phyloP scores from a whole-genome alignment of 2,113 vertebrate species.

The Cricetomys ansorgei region DNA sequence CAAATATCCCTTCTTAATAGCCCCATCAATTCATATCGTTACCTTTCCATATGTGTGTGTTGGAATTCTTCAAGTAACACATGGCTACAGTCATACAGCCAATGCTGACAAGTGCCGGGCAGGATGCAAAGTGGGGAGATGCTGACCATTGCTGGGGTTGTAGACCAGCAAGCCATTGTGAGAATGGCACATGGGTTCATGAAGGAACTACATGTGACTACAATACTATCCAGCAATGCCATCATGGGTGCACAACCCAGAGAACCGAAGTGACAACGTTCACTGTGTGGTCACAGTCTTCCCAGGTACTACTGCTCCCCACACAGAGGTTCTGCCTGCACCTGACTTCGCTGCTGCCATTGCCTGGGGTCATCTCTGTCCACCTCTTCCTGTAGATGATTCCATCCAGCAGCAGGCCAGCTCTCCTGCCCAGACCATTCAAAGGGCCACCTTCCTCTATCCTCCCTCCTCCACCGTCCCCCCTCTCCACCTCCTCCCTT shows the following conservation, averaged over 20 bases:
- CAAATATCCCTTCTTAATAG: neutral
- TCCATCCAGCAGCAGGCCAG: neutral
- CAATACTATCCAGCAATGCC: neutral
- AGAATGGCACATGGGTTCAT: neutral
- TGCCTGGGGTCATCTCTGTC: neutral
- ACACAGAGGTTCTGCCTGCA: neutral
- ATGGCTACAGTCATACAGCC: neutral
- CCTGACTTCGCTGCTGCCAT: neutral
- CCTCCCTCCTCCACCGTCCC: too few relatives aligned
- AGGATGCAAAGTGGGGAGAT: neutral
- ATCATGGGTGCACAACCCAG: neutral
- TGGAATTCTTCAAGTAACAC: neutral
- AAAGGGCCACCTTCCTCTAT: neutral
- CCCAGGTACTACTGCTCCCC: neutral
- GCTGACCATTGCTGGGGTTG: neutral
- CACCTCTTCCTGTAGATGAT: neutral
- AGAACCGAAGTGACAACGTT: neutral
- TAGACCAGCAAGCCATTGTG: neutral
- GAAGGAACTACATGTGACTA: neutral
- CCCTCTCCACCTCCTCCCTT: accelerated
- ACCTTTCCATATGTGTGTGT: neutral
- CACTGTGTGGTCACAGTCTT: neutral
- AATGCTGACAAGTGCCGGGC: neutral
- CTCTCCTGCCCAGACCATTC: neutral
- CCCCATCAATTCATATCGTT: neutral